Conservation (phyloP, 2,113 vertebrate genomes). For the Nycticebus coucang region DNA sequence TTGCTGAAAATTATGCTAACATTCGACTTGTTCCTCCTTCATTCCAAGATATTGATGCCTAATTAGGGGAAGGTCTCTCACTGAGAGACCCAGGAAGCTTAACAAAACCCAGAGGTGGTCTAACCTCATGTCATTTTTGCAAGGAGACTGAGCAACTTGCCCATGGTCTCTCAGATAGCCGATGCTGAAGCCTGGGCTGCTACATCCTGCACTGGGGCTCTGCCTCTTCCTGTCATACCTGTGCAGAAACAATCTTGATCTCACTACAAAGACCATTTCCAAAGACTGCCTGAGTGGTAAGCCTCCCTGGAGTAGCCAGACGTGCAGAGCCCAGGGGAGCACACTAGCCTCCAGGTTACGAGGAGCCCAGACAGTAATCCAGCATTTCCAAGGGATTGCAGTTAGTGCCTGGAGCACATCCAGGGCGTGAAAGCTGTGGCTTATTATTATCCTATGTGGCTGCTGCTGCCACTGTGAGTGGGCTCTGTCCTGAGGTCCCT, state of each 20-base stretch:
- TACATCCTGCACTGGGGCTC: accelerated
- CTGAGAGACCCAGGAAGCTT: background rate
- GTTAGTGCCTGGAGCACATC: background rate
- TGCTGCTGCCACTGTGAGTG: accelerated
- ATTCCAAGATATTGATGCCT: background rate
- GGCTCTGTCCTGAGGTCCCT: background rate
- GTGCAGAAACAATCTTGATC: background rate
- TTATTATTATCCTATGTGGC: accelerated
- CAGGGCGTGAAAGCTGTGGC: too few relatives aligned
- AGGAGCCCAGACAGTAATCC: background rate
- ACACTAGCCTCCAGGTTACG: background rate
- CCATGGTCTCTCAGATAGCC: background rate
- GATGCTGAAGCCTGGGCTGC: background rate
- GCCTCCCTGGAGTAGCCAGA: background rate
- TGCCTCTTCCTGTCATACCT: background rate
- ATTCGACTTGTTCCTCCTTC: background rate
- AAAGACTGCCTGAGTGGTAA: background rate
- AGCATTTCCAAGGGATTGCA: accelerated
- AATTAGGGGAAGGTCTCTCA: background rate
- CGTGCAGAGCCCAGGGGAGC: too few relatives aligned
- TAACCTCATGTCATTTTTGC: too few relatives aligned
- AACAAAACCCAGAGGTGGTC: too few relatives aligned
- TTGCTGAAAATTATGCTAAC: accelerated
- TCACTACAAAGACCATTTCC: background rate
- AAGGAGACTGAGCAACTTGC: accelerated